These are phyloP conservation scores for Cremastobaeus sp. DNA, from an alignment of 2,888 invertebrate species.

Conservation along the genomic window DNA sequence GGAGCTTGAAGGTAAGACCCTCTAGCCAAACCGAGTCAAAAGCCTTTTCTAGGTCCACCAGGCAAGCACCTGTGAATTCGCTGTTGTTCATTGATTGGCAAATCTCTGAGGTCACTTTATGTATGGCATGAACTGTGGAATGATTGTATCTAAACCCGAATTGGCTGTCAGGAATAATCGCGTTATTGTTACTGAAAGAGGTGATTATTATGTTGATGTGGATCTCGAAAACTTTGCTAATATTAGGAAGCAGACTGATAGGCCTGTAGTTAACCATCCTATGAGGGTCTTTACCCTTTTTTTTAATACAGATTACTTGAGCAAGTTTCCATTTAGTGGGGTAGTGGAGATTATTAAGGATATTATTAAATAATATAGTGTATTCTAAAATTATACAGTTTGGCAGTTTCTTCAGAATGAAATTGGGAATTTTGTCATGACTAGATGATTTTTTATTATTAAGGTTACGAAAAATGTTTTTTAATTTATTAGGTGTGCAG, in stretches of 20 bases:
- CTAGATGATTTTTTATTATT: constrained; percentile 20
- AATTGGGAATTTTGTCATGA: constrained; percentile 14
- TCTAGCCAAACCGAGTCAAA: too few species aligned
- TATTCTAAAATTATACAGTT: too few species aligned
- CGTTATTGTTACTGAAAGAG: background rate
- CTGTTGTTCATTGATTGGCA: background rate
- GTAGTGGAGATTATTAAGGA: background rate
- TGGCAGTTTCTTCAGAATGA: background rate
- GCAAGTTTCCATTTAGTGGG: background rate
- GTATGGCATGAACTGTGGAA: background rate
- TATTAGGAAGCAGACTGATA: too few species aligned
- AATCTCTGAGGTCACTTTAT: background rate
- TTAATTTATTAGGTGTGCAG: background rate
- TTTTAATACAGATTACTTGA: background rate
- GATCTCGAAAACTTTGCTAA: background rate
- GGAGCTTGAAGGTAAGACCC: background rate
- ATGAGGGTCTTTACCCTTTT: background rate
- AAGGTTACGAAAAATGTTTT: background rate
- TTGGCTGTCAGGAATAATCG: background rate
- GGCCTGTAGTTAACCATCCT: background rate
- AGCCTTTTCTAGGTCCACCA: too few species aligned
- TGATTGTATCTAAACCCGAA: background rate
- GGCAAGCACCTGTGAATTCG: too few species aligned
- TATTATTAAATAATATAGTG: constrained; percentile 4
- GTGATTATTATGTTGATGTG: background rate